Evolutionary conservation across 2,888 invertebrate genomes (phyloP).

Genomic region (Lasioglossum marginatum): DNA sequence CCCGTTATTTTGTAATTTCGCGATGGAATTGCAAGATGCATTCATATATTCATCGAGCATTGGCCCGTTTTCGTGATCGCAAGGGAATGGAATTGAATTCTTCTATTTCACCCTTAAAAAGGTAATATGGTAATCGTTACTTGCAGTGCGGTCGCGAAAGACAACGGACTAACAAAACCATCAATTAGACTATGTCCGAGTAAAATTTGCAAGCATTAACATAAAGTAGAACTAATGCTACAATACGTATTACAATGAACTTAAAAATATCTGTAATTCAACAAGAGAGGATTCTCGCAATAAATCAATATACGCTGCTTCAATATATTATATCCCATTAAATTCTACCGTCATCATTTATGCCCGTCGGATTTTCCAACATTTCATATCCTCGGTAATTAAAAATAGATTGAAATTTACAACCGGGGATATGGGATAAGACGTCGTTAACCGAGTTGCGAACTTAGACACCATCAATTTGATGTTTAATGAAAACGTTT

Average conservation of each 20-base stretch:
- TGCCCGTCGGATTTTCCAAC: background rate
- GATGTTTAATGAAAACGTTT: background rate
- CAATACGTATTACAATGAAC: no score
- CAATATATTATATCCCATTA: no score
- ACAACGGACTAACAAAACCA: background rate
- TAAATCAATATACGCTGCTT: no score
- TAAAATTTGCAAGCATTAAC: no score
- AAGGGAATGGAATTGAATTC: background rate
- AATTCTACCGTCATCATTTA: background rate
- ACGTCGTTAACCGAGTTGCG: background rate
- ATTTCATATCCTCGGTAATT: background rate
- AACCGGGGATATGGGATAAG: background rate
- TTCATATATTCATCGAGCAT: conserved; percentile 24
- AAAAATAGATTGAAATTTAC: conserved; percentile 14
- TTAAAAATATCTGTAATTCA: background rate
- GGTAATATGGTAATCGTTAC: background rate
- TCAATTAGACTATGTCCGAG: no score
- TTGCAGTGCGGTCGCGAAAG: background rate
- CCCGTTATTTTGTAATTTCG: conserved; percentile 48
- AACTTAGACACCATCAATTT: background rate
- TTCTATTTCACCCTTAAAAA: background rate
- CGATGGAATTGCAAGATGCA: conserved; percentile 29
- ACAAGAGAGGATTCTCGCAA: background rate
- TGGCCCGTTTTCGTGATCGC: conserved; percentile 32
- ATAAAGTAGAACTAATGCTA: background rate